Evolutionary conservation across 2,797 vertebrate genomes (phyloP), one percentile per base, ranked within the genome.

Genomic region (Bryconaethiops microstoma): DNA sequence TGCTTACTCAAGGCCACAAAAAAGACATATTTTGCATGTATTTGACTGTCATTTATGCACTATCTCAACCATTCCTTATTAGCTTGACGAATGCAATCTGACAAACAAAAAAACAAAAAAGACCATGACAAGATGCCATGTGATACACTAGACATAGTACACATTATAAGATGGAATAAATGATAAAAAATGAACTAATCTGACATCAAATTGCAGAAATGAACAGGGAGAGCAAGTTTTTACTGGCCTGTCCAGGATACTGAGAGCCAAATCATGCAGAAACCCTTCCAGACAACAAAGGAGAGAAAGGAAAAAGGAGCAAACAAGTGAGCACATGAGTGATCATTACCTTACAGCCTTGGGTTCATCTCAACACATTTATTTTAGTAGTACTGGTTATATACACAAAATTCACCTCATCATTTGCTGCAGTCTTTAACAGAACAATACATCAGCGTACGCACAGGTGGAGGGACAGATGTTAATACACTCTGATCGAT

Each of bases 21-120:
- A 79, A 71, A 78, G 59, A 63, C 21, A 19, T 25, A 7, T 67
- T 84, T 84, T 86, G 84, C 83, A 83, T 84, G 50, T 23, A 83
- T 86, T 83, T 86, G 23, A 72, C 74, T 75, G 65, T 25, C 35
- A 72, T 78, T 82, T 65, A 70, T 74, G 80, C 21, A 19, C 12
- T 10, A 23, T 67, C 42, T 23, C 42, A 29, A 40, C 23, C 17
- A 16, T 64, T 77, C 60, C 60, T 60, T 16, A 52, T 35, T 25
- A 72, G 7, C 45, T 50, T 71, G 48, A 52, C 69, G 17, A 4
- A 21, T 35, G 48, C 13, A 48, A 29, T 7, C 7, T 48, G 65
- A 45, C 40, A 21, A 69, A 48, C 19, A 45, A 21, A 69, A n/a
- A 71, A 16, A 45, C 5, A 23, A 13, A 52, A 52, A 52, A 52